These are phyloP conservation scores for Phoeniculus purpureus DNA, from an alignment of 2,797 vertebrate species.

Conservation along the genomic window DNA sequence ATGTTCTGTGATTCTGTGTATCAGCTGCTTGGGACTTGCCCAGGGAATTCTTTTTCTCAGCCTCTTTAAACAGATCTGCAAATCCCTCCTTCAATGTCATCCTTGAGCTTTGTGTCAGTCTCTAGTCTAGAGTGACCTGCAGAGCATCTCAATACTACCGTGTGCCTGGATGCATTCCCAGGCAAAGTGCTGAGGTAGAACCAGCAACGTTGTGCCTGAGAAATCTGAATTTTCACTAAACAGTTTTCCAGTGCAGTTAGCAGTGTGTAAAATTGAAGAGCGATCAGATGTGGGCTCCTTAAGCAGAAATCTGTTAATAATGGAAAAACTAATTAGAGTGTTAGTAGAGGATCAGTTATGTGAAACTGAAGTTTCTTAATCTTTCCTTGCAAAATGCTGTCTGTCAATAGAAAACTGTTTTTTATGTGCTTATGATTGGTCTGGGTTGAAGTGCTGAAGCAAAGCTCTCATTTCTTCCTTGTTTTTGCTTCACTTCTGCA, in stretches of 20 bases:
- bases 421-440: neutral
- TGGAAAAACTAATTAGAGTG: fast-evolving
- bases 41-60: too few relatives aligned
- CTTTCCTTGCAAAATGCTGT: too few relatives aligned
- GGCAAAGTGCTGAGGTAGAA: neutral
- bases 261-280: neutral
- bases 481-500: neutral
- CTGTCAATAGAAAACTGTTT: too few relatives aligned
- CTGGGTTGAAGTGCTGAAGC: neutral
- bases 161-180: neutral
- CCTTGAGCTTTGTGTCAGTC: too few relatives aligned
- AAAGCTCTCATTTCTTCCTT: neutral
- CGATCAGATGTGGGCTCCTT: neutral
- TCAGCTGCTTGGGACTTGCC: too few relatives aligned
- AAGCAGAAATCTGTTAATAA: neutral
- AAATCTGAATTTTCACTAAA: neutral
- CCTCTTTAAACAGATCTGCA: too few relatives aligned
- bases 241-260: neutral
- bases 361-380: too few relatives aligned
- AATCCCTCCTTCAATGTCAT: too few relatives aligned
- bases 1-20: too few relatives aligned
- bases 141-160: fast-evolving
- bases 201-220: fast-evolving
- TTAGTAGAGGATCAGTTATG: neutral
- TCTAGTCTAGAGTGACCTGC: neutral